Evolutionary conservation across 2,797 vertebrate genomes (phyloP), one percentile per base, ranked within the genome.

Genomic region (Gallinago nigripennis): DNA sequence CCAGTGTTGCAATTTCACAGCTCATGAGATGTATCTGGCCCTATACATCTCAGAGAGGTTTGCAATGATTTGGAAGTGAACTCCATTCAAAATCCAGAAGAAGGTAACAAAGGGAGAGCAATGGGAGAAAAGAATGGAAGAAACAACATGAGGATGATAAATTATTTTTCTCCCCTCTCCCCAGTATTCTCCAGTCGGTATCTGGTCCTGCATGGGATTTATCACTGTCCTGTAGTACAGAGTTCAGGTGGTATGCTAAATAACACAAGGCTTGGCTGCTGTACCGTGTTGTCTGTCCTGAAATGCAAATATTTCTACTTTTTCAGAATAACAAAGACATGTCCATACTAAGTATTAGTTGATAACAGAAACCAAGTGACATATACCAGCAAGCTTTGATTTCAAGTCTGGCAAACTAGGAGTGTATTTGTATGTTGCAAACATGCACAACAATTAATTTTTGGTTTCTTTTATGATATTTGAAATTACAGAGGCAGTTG

Each of bases 1-100:
- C 35, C 57, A 15, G 16, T 89, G 73, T 89, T 3, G 78, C 81
- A 93, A 58, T 86, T 81, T 80, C 48, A 53, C 41, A 68, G 68
- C 75, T 87, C 83, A 50, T 66, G 63, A 76, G 81, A 87, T 51
- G 45, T 73, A 54, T 75, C 21, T 70, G 41, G 20, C 41, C 31
- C 68, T 73, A 28, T 4, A 1, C 31, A 10, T 48, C 54, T 58
- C 41, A 30, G 79, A 51, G 61, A 35, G 16, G 25, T 25, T n/a
- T 57, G 51, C n/a, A 60, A 23, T 63, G 56, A 56, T 70, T 60
- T 91, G 57, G 66, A 81, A 54, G 30, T 17, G 41, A 94, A 65
- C 35, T 53, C 45, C 25, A 24, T 48, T 69, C 68, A 33, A 75
- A 90, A 61, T 35, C 60, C 72, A 18, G 31, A 10, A 33, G 45